Evolutionary conservation across 2,888 invertebrate species (phyloP).

Genomic region (Acanthosepion lycidas): DNA sequence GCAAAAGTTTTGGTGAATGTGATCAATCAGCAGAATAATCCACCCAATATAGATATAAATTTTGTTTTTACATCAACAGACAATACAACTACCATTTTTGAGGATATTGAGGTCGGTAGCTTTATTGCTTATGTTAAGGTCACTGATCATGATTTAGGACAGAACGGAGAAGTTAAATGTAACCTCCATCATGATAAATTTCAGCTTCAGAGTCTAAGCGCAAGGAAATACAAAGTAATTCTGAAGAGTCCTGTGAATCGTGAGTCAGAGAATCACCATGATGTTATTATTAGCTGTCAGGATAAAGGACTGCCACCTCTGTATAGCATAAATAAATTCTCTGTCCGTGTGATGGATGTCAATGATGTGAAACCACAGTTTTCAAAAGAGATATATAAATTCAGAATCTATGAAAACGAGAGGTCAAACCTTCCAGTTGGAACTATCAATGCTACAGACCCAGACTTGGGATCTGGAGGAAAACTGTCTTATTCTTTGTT

Average conservation of each 20-base stretch:
- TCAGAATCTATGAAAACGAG: background rate
- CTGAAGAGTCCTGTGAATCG: background rate
- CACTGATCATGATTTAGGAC: background rate
- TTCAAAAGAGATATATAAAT: constrained; percentile 23
- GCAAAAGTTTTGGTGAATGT: constrained; percentile 11
- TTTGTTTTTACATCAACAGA: constrained; percentile 13
- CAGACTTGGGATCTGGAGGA: background rate
- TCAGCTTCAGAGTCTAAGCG: background rate
- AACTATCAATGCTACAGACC: background rate
- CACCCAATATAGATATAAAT: background rate
- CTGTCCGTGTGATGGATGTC: background rate
- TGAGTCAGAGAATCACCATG: background rate
- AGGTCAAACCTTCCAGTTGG: constrained; percentile 33
- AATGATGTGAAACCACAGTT: constrained; percentile 33
- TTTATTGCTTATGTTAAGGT: background rate
- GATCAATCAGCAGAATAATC: background rate
- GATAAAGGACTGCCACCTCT: background rate
- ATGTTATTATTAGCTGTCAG: background rate
- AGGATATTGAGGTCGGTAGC: background rate
- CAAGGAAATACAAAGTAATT: background rate
- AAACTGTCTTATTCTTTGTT: background rate
- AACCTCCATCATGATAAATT: constrained; percentile 15
- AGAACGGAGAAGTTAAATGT: constrained; percentile 6
- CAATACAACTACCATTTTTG: background rate
- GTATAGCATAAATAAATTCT: background rate